Conservation (phyloP, 2,797 vertebrate genomes). For the Mus minutoides region DNA sequence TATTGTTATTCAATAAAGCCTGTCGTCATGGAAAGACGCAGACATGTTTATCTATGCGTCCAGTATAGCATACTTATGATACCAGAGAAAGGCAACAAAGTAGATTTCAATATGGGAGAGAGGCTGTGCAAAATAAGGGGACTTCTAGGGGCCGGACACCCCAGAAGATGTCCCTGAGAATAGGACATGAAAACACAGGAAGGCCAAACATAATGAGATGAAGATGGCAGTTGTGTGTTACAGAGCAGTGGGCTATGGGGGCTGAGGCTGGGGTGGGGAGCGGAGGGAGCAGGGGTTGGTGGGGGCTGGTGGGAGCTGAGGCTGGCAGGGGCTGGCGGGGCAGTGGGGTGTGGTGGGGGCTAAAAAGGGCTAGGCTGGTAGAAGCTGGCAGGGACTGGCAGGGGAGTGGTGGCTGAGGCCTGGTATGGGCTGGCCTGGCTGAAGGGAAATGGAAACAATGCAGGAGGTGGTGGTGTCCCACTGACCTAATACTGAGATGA, state of each 20-base stretch:
- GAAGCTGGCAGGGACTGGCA: too few relatives aligned
- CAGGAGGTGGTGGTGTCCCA: too few relatives aligned
- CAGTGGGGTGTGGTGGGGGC: not conserved
- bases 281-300: too few relatives aligned
- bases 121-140: not conserved
- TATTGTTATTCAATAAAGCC: conserved; percentile 13
- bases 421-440: not conserved
- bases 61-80: not conserved
- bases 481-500: too few relatives aligned
- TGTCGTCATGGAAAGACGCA: not conserved
- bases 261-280: too few relatives aligned
- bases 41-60: not conserved
- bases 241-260: too few relatives aligned
- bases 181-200: not conserved
- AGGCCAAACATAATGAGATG: not conserved
- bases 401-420: too few relatives aligned
- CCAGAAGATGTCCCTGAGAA: not conserved
- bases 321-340: too few relatives aligned
- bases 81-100: conserved; percentile 31
- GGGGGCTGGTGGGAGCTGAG: too few relatives aligned
- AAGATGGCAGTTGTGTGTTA: not conserved
- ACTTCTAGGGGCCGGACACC: not conserved
- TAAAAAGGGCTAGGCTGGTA: too few relatives aligned
- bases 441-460: not conserved
- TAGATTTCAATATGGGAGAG: not conserved